A percentile compares a stretch with the other conserved stretches of the same genome.
phyloP scores from a whole-genome alignment of 2,888 invertebrate genomes.

The Crematogaster levior region DNA sequence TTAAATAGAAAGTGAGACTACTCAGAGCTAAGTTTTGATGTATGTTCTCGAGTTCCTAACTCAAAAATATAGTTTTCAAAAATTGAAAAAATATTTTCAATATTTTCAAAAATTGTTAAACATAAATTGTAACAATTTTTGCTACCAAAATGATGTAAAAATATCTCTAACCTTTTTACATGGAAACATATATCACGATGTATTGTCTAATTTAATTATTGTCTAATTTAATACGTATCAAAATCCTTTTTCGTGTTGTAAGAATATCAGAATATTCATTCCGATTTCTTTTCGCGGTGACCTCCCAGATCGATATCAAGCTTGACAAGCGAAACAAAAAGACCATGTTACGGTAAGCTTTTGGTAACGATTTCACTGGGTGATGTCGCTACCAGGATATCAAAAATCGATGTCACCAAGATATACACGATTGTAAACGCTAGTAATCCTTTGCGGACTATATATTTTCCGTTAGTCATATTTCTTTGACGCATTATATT shows the following conservation, averaged over 20 bases:
- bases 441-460: constrained; percentile 11
- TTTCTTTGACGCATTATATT: background rate
- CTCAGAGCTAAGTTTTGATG: background rate
- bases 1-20: background rate
- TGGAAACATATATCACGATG: too few relatives aligned
- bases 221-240: background rate
- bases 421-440: constrained; percentile 33
- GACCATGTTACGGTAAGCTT: constrained; percentile 69
- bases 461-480: background rate
- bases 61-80: background rate
- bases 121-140: background rate
- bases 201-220: background rate
- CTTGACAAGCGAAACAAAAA: constrained; percentile 66
- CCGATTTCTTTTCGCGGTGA: constrained; percentile 58
- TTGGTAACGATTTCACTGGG: constrained; percentile 73
- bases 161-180: background rate
- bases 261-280: constrained; percentile 46
- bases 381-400: constrained; percentile 75
- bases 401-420: constrained; percentile 62
- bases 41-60: background rate
- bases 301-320: constrained; percentile 71
- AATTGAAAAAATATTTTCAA: too few relatives aligned
- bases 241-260: background rate
- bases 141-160: background rate
- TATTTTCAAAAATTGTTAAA: background rate